These are phyloP conservation scores for Danionella dracula DNA, from an alignment of 2,797 vertebrate species.

Conservation along the genomic window DNA sequence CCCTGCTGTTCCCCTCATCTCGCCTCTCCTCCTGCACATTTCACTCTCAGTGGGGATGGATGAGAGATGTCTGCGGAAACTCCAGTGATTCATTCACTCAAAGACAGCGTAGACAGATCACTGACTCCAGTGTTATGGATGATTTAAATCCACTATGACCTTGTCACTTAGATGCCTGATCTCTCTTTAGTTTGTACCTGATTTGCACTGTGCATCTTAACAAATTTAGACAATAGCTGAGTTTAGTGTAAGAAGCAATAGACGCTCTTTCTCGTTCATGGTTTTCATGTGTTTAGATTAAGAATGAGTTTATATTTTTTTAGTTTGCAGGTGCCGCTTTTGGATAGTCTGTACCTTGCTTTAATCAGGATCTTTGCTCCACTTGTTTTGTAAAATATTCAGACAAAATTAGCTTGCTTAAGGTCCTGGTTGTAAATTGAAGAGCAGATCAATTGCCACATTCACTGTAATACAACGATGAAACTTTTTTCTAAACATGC, in stretches of 20 bases:
- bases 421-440: too few relatives aligned
- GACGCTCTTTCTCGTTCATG: too few relatives aligned
- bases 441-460: too few relatives aligned
- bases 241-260: not conserved
- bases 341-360: too few relatives aligned
- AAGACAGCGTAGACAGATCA: conserved; percentile 23
- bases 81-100: conserved; percentile 41
- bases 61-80: conserved; percentile 35
- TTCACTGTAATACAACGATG: too few relatives aligned
- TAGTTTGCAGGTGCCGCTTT: too few relatives aligned
- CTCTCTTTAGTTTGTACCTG: not conserved
- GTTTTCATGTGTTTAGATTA: too few relatives aligned
- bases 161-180: not conserved
- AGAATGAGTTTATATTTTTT: too few relatives aligned
- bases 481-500: too few relatives aligned
- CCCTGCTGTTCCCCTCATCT: conserved; percentile 36
- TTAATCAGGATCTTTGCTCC: too few relatives aligned
- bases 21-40: conserved; percentile 41
- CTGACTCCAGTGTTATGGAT: not conserved
- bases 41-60: conserved; percentile 41
- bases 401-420: too few relatives aligned
- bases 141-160: not conserved
- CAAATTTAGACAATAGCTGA: not conserved
- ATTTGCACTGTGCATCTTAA: not conserved
- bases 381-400: too few relatives aligned